Conservation (phyloP, 2,113 vertebrate species). For the Upupa epops region DNA sequence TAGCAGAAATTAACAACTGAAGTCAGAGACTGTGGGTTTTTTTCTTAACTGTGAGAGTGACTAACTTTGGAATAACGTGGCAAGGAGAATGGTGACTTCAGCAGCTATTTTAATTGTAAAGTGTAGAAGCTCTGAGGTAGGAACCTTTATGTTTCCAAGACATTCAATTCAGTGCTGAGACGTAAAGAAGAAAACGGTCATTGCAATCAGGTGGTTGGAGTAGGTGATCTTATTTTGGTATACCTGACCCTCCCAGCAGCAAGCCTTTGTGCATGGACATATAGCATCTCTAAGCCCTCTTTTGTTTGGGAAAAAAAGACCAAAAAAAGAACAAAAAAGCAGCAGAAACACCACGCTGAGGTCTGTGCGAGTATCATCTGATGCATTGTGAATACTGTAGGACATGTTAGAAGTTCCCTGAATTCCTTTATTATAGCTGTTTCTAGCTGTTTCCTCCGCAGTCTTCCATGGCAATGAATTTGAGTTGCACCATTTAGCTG, state of each 20-base stretch:
- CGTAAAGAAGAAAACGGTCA: neutral
- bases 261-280: neutral
- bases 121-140: neutral
- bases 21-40: neutral
- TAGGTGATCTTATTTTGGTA: neutral
- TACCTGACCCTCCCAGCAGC: neutral
- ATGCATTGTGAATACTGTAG: neutral
- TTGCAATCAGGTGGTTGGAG: neutral
- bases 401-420: neutral
- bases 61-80: neutral
- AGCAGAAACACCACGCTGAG: neutral
- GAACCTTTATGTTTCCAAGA: neutral
- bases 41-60: neutral
- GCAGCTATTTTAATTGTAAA: neutral
- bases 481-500: accelerated
- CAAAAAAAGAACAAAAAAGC: neutral
- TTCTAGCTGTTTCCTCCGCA: neutral
- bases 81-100: neutral
- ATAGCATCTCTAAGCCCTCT: neutral
- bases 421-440: neutral
- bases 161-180: accelerated
- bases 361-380: neutral
- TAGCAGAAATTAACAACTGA: neutral
- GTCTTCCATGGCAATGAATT: neutral
- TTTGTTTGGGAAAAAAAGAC: too few species aligned